Evolutionary conservation across 1,140 invertebrate species (phyloP).

Genomic region (Drosophila sucinea): DNA sequence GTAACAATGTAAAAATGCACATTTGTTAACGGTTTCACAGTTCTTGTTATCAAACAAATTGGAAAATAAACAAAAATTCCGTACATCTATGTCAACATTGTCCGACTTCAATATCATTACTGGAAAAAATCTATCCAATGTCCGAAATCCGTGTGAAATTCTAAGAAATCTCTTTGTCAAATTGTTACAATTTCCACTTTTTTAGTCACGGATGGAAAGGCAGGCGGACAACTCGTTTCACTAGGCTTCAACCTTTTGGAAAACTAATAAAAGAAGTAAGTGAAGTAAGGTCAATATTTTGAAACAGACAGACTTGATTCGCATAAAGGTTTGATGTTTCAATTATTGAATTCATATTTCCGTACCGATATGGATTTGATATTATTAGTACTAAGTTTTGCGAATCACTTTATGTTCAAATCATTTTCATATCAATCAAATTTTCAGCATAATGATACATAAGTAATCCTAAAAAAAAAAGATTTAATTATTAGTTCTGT

Average conservation of each 20-base stretch:
- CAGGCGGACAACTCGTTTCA: too few species aligned
- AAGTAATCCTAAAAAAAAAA: background rate
- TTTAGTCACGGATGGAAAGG: too few species aligned
- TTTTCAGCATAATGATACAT: background rate
- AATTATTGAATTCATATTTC: background rate
- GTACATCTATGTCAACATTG: background rate
- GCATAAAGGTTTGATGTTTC: background rate
- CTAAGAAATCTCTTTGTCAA: too few species aligned
- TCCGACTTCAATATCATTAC: background rate
- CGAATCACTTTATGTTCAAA: background rate
- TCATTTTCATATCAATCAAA: background rate
- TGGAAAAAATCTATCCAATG: background rate
- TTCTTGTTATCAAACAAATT: background rate
- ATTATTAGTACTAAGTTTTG: background rate
- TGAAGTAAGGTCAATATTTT: too few species aligned
- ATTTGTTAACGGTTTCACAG: constrained; percentile 9
- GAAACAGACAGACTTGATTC: background rate
- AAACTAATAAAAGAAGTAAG: background rate
- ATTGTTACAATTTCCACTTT: too few species aligned
- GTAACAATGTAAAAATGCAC: constrained; percentile 5
- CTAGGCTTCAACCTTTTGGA: background rate
- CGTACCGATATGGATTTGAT: background rate
- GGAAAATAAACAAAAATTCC: background rate
- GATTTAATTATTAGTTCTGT: background rate
- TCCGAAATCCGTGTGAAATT: too few species aligned